Evolutionary conservation across 92 coral and sea anemone species (phyloP).

Genomic region (Porites divaricata): DNA sequence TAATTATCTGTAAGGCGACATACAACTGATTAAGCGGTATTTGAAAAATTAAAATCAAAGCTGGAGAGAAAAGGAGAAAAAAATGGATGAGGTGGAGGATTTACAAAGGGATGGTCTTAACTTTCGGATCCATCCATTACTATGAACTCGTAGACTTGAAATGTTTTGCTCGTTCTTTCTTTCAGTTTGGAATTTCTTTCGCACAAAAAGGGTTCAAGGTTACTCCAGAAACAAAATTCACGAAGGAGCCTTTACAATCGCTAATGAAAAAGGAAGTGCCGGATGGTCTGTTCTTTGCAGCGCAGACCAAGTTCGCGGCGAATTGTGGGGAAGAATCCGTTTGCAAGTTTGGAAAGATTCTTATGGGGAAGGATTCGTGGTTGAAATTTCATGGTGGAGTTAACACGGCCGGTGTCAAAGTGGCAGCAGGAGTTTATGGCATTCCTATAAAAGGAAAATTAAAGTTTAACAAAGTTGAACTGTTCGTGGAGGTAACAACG

Average conservation of each 20-base stretch:
- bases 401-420: constrained; percentile 52
- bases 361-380: constrained; percentile 67
- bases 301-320: constrained; percentile 56
- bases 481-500: constrained; percentile 66
- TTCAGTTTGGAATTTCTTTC: constrained; percentile 67
- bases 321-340: constrained; percentile 55
- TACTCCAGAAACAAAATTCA: constrained; percentile 53
- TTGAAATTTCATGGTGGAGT: constrained; percentile 55
- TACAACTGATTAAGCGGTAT: no score
- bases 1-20: no score
- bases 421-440: constrained; percentile 56
- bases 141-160: neutral
- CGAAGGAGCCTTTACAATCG: constrained; percentile 64
- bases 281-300: constrained; percentile 68
- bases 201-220: constrained; percentile 74
- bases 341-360: constrained; percentile 54
- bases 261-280: constrained; percentile 56
- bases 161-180: neutral
- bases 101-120: no score
- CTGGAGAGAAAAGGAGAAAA: no score
- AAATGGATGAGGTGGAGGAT: no score
- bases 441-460: constrained; percentile 69
- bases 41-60: no score
- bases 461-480: constrained; percentile 79
- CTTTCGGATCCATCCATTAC: neutral